Percentiles rank a stretch among this genome's conserved stretches.
These are phyloP conservation scores for Dicroscelio sp. DNA, from an alignment of 2,888 invertebrate species.

Conservation along the genomic window DNA sequence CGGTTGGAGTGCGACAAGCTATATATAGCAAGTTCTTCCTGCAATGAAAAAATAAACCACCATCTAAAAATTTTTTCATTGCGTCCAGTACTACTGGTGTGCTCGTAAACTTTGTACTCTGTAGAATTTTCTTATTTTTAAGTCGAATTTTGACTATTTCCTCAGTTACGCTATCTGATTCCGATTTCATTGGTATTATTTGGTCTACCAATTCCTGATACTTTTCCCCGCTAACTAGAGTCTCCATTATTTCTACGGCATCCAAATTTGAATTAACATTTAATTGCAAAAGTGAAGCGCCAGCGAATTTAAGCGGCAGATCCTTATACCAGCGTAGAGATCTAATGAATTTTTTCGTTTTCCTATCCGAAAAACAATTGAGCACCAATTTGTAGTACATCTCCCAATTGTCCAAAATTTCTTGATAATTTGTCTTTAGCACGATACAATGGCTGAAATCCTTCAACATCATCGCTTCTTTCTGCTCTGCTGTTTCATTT, in stretches of 20 bases:
- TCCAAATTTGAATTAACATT: no score
- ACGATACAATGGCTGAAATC: no score
- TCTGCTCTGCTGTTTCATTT: background rate
- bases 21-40: constrained; percentile 68
- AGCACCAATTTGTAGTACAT: no score
- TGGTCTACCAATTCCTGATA: constrained; percentile 83
- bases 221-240: constrained; percentile 83
- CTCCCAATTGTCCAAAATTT: background rate
- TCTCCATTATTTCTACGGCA: constrained; percentile 77
- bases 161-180: constrained; percentile 71
- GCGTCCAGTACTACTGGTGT: constrained; percentile 88
- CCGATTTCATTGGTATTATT: constrained; percentile 79
- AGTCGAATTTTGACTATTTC: no score
- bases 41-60: no score
- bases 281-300: constrained; percentile 62
- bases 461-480: no score
- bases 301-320: constrained; percentile 87
- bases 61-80: constrained; percentile 53
- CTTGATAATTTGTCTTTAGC: background rate
- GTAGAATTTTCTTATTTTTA: no score
- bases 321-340: constrained; percentile 88
- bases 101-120: constrained; percentile 50
- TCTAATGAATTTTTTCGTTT: no score
- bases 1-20: constrained; percentile 53
- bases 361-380: no score